Conservation (phyloP, 2,113 vertebrate species). For the Pleuronectes platessa region DNA sequence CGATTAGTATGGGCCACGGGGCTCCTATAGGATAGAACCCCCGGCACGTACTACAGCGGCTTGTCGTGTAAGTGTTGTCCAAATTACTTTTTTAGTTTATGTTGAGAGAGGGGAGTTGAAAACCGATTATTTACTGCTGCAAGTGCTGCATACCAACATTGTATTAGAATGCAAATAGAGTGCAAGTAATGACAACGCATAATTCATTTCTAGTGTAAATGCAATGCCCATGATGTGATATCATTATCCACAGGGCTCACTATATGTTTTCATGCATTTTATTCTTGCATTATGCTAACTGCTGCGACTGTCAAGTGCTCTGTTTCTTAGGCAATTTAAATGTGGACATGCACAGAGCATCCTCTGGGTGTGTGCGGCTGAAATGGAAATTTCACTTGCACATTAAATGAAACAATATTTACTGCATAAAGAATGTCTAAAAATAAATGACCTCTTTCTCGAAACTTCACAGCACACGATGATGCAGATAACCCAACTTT, state of each 20-base stretch:
- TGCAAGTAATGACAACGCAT: slow-evolving; percentile 31
- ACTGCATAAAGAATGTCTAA: too few relatives aligned
- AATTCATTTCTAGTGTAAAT: slow-evolving; percentile 28
- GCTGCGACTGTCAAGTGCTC: not conserved
- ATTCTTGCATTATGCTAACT: not conserved
- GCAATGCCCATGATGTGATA: slow-evolving; percentile 9
- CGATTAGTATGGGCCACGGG: slow-evolving; percentile 2
- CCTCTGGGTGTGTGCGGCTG: not conserved
- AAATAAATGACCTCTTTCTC: too few relatives aligned
- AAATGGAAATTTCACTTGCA: not conserved
- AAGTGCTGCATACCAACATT: slow-evolving; percentile 4
- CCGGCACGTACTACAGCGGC: not conserved
- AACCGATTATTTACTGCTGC: slow-evolving; percentile 1
- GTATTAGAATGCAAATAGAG: slow-evolving; percentile 22
- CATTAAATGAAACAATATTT: not conserved
- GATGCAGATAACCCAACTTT: not conserved
- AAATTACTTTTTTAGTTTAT: not conserved
- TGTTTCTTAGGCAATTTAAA: not conserved
- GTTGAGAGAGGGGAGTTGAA: not conserved
- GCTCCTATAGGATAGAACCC: not conserved
- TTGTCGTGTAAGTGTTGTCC: not conserved
- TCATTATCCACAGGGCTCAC: not conserved
- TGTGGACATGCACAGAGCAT: not conserved
- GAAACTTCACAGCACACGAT: too few relatives aligned
- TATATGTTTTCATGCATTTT: not conserved